These are phyloP conservation scores for Pseudomugil tenellus DNA, from an alignment of 2,797 vertebrate genomes.

Conservation along the genomic window DNA sequence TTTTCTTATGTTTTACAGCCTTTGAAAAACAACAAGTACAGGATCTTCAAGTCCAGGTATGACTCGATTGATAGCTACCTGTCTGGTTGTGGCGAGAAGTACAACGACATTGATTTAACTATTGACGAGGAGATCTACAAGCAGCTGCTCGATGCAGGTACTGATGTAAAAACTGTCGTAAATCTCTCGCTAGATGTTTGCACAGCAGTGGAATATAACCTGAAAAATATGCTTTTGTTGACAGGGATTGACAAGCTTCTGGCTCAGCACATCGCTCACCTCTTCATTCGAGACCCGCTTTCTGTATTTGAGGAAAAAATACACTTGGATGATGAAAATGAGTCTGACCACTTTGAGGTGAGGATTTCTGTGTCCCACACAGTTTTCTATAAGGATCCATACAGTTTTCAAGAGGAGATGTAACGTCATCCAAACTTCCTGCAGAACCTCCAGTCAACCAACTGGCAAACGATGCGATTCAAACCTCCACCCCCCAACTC, in stretches of 20 bases:
- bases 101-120: conserved; percentile 96
- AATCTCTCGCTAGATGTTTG: background rate
- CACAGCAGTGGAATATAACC: background rate
- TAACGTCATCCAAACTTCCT: conserved; percentile 32
- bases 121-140: conserved; percentile 93
- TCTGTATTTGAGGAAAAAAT: conserved; percentile 96
- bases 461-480: conserved; percentile 99
- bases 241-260: conserved; percentile 95
- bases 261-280: conserved; percentile 97
- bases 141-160: conserved; percentile 92
- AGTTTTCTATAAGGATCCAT: background rate
- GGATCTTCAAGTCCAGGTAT: conserved; percentile 97
- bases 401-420: background rate
- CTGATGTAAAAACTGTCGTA: background rate
- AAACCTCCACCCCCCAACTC: conserved; percentile 99
- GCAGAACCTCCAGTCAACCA: conserved; percentile 98
- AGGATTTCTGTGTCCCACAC: background rate
- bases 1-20: conserved; percentile 80
- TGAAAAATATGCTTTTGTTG: conserved; percentile 54
- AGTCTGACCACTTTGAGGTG: conserved; percentile 99
- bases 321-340: conserved; percentile 95
- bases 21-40: conserved; percentile 92
- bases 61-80: conserved; percentile 99
- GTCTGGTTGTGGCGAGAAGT: conserved; percentile 95
- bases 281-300: conserved; percentile 97